These are phyloP conservation scores for Microchrysa polita DNA, from an alignment of 2,888 invertebrate genomes.

Conservation along the genomic window DNA sequence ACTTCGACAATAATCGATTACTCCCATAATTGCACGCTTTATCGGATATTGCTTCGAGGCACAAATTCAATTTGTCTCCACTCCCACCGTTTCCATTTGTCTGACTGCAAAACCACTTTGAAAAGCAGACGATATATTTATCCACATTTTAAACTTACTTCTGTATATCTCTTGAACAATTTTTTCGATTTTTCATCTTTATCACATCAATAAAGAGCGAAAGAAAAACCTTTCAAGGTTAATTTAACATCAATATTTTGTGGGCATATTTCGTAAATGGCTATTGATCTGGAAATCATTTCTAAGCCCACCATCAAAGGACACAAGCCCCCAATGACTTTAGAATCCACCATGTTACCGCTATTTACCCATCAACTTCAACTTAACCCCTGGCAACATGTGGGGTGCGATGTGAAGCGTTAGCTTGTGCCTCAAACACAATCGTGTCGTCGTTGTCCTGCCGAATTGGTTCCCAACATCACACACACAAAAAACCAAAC, in stretches of 20 bases:
- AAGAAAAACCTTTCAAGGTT: slow-evolving; percentile 38
- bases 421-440: neutral
- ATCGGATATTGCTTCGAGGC: too few species aligned
- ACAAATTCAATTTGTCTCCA: too few species aligned
- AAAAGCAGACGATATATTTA: neutral
- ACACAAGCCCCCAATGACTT: neutral
- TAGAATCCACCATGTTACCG: neutral
- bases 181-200: slow-evolving; percentile 38
- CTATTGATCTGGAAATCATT: slow-evolving; percentile 41
- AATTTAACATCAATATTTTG: slow-evolving; percentile 40
- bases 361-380: neutral
- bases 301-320: slow-evolving; percentile 33
- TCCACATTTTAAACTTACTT: slow-evolving; percentile 13
- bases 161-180: neutral
- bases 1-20: too few species aligned
- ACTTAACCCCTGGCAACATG: slow-evolving; percentile 17
- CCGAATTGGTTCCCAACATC: neutral
- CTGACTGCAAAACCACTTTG: neutral
- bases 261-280: slow-evolving; percentile 40
- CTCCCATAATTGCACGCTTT: too few species aligned
- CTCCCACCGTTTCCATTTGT: neutral
- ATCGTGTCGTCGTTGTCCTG: neutral
- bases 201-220: slow-evolving; percentile 27
- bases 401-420: neutral
- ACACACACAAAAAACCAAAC: too few species aligned